These are phyloP conservation scores for Actinia tenebrosa DNA, from an alignment of 64 coral and sea anemone species.

Conservation along the genomic window DNA sequence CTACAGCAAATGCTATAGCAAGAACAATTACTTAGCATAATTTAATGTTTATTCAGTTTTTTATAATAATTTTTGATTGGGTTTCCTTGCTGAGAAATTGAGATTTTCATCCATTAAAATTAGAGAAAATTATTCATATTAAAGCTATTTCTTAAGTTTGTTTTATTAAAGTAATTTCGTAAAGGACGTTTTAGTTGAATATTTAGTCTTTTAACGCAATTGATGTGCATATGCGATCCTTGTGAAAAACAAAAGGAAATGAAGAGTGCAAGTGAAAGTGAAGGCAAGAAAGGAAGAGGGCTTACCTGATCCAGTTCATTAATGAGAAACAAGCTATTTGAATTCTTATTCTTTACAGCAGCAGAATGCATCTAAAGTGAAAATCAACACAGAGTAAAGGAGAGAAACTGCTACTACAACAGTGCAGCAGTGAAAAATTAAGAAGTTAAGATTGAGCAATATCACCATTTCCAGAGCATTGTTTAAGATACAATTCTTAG, in stretches of 20 bases:
- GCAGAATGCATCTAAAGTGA: slow-evolving; percentile 76
- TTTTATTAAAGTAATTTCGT: too few species aligned
- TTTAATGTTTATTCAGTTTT: too few species aligned
- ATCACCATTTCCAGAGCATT: too few species aligned
- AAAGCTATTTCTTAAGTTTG: too few species aligned
- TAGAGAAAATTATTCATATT: too few species aligned
- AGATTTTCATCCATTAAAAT: too few species aligned
- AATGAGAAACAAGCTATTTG: slow-evolving; percentile 77
- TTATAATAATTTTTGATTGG: too few species aligned
- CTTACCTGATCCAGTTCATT: slow-evolving; percentile 94
- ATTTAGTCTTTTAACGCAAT: not conserved
- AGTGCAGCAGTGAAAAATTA: not conserved
- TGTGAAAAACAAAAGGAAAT: not conserved
- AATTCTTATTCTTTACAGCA: slow-evolving; percentile 37
- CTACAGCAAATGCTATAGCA: too few species aligned
- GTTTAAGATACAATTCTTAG: too few species aligned
- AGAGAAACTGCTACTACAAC: not conserved
- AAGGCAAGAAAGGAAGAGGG: not conserved
- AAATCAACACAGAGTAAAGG: slow-evolving; percentile 16
- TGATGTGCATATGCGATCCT: not conserved
- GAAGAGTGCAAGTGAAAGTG: not conserved
- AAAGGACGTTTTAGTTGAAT: not conserved
- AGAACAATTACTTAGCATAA: too few species aligned
- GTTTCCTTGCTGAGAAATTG: too few species aligned
- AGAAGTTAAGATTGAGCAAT: too few species aligned